A percentile compares a stretch with the other conserved stretches of the same genome.
Evolutionary conservation across 2,113 vertebrate genomes (phyloP).

Genomic region (Phylloscopus trochilus): DNA sequence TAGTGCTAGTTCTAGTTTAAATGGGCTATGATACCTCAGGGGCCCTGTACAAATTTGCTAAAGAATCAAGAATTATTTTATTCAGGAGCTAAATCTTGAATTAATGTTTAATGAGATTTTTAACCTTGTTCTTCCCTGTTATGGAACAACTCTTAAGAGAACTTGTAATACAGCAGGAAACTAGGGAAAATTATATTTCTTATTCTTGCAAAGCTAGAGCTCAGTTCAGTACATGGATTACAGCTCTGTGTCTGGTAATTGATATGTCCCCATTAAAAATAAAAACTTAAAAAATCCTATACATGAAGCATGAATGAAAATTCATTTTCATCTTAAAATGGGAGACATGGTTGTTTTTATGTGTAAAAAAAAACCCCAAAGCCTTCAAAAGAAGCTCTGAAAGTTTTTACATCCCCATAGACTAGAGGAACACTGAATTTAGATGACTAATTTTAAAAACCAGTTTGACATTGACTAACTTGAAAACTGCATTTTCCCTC

Average conservation of each 20-base stretch:
- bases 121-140: constrained; percentile 4
- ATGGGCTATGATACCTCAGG: neutral
- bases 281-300: neutral
- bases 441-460: constrained; percentile 35
- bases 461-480: neutral
- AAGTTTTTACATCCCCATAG: neutral
- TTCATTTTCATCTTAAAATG: neutral
- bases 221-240: neutral
- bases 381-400: neutral
- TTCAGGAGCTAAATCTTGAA: constrained; percentile 14
- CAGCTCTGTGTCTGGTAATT: neutral
- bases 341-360: neutral
- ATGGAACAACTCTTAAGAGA: neutral
- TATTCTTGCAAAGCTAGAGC: neutral
- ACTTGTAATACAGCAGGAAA: neutral
- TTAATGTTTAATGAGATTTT: constrained; percentile 41
- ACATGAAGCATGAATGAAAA: neutral
- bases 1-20: constrained; percentile 5
- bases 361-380: fast-evolving
- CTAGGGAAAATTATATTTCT: neutral
- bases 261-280: neutral
- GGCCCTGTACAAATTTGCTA: neutral
- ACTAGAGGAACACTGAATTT: neutral
- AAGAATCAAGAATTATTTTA: constrained; percentile 18
- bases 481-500: neutral